phyloP scores from a whole-genome alignment of 1,140 invertebrate species.

The Lethocerus indicus region DNA sequence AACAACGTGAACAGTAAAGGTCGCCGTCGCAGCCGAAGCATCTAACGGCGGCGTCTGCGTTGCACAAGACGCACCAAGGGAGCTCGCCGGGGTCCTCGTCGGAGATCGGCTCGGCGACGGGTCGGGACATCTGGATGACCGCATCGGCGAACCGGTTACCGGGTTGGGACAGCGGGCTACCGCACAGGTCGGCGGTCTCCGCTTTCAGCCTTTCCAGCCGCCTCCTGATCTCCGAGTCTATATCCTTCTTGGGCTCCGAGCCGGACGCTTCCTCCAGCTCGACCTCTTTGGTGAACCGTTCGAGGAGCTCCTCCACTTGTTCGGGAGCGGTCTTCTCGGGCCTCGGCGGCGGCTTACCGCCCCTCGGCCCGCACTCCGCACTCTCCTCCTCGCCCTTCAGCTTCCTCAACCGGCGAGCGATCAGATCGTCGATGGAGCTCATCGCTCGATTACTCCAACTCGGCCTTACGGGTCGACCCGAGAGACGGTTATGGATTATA shows the following conservation, averaged over 20 bases:
- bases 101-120: background rate
- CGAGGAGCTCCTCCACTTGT: slow-evolving; percentile 7
- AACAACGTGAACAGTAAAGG: background rate
- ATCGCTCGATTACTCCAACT: too few species aligned
- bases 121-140: background rate
- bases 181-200: slow-evolving; percentile 5
- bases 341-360: background rate
- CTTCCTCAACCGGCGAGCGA: slow-evolving; percentile 2
- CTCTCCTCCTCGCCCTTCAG: background rate
- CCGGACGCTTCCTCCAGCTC: slow-evolving; percentile 1
- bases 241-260: slow-evolving; percentile 1
- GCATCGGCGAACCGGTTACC: background rate
- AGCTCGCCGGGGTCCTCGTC: background rate
- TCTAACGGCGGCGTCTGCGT: background rate
- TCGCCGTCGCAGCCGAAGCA: slow-evolving; percentile 8
- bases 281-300: background rate
- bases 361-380: background rate
- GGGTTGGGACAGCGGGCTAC: background rate
- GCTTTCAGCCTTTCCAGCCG: slow-evolving; percentile 1
- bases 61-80: slow-evolving; percentile 1
- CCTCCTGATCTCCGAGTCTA: background rate
- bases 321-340: background rate
- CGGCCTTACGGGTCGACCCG: too few species aligned
- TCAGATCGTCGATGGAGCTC: background rate
- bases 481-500: too few species aligned